phyloP scores from a whole-genome alignment of 92 coral and sea anemone genomes.

The Bergia sp. region DNA sequence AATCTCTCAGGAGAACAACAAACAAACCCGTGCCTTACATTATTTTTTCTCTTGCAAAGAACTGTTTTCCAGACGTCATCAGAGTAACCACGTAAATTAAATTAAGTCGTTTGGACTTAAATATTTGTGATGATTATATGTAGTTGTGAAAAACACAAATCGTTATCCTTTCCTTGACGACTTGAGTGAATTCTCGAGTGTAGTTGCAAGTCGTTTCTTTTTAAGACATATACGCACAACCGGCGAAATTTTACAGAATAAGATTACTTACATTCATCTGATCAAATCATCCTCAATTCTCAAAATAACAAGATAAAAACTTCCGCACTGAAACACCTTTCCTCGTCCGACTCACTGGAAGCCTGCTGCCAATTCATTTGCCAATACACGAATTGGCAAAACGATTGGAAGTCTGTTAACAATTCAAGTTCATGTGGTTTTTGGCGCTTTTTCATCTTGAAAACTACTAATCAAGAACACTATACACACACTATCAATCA shows the following conservation, averaged over 20 bases:
- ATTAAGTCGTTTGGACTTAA: not conserved
- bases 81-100: not conserved
- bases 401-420: too few relatives aligned
- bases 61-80: not conserved
- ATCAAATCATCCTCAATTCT: conserved; percentile 13
- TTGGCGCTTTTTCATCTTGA: too few relatives aligned
- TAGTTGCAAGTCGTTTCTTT: not conserved
- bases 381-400: too few relatives aligned
- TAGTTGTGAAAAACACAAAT: not conserved
- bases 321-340: conserved; percentile 11
- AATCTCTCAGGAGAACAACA: too few relatives aligned
- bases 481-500: too few relatives aligned
- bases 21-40: too few relatives aligned
- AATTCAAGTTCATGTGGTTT: too few relatives aligned
- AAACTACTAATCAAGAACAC: too few relatives aligned
- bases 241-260: not conserved
- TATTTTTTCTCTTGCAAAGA: too few relatives aligned
- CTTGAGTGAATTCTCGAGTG: not conserved
- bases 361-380: too few relatives aligned
- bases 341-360: not conserved
- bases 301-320: not conserved
- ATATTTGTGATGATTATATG: not conserved
- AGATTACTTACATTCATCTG: not conserved
- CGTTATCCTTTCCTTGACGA: not conserved
- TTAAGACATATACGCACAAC: conserved; percentile 1